Base-by-base conservation (phyloP, 2,797 vertebrate species). In the Echeneis naucrates region DNA sequence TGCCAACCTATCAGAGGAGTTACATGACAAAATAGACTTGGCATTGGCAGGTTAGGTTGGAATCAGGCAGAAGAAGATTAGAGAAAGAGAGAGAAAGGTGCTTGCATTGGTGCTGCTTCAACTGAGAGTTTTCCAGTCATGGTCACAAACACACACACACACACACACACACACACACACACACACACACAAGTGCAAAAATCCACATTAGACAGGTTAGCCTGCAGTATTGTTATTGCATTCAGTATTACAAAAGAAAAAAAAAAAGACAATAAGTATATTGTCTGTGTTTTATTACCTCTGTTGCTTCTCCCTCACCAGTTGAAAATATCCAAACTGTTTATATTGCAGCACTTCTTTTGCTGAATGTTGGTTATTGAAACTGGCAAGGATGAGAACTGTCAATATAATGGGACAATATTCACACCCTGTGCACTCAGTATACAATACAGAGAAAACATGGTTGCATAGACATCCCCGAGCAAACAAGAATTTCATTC, bases 381-480 rank as follows among this genome's bases (percentile, higher is more conserved):
- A 88, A 89, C 86, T 64, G 86, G 81, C 83, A 74, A 78, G 81
- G 80, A 87, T 17, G 65, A 84, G 81, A 87, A 86, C 80, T 87
- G 88, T 93, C 88, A 88, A 90, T 89, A 91, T 90, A 89, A 91
- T 85, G 77, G 88, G 87, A 92, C 87, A 90, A 89, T 86, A 91
- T 90, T 86, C 87, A 85, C 82, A 88, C 72, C 72, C 79, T 26
- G 38, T 73, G 78, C 77, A 68, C 84, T 84, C 68, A 48, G 77
- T 63, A 78, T 61, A 87, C 78, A 80, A 73, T 52, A 73, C 77
- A 81, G 60, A 80, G 61, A 86, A 81, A 88, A 84, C 68, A 65
- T 50, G 54, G 74, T 63, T 67, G 75, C 59, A 40, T 23, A 81
- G 81, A 72, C 77, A 60, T 84, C 85, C 84, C 76, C 65, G 68